Evolutionary conservation across 1,140 invertebrate genomes (phyloP), one percentile per base, ranked within the genome.

Genomic region (Musca domestica): DNA sequence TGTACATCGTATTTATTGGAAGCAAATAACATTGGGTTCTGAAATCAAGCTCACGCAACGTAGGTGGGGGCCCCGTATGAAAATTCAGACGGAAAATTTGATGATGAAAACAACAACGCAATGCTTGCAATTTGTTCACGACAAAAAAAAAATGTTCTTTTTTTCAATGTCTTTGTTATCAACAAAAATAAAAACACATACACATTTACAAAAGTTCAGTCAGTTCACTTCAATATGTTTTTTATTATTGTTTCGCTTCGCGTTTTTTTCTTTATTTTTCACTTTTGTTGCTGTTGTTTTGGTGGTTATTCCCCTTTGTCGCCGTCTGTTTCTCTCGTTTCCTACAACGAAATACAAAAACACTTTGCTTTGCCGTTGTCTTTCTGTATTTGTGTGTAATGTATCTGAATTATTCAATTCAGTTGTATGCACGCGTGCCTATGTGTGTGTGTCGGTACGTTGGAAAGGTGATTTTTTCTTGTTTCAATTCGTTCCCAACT

Each of bases 111-210:
- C 56, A 61, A 61, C 30, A 61, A n/a, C 3, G 17, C 27, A 34
- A 19, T 23, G 27, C 17, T 61, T 61, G 56, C 56, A 61, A 61
- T 61, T 34, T 41, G 17, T 27, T 58, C 15, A 17, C 10, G 17
- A 22, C 3, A 3, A 30, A 30, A 6, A 12, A 3, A 30, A 30
- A 6, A 17, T 58, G n/a, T 58, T 58, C n/a, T 58, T 30, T 9
- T 41, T 27, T 58, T 58, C 25, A 25, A 19, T 61, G 56, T 34
- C 56, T 61, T 61, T 61, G 56, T 61, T 61, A 61, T 61, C 56
- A 61, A 61, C 15, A 58, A 61, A 41, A 34, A 61, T 19, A 17
- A 34, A 61, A 61, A 58, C 34, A 41, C 34, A 41, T 41, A 41
- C 34, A 41, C 34, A 41, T 10, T 41, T 41, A 5, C 6, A 12